Conservation (phyloP, 2,888 invertebrate species). For the Blera fallax region DNA sequence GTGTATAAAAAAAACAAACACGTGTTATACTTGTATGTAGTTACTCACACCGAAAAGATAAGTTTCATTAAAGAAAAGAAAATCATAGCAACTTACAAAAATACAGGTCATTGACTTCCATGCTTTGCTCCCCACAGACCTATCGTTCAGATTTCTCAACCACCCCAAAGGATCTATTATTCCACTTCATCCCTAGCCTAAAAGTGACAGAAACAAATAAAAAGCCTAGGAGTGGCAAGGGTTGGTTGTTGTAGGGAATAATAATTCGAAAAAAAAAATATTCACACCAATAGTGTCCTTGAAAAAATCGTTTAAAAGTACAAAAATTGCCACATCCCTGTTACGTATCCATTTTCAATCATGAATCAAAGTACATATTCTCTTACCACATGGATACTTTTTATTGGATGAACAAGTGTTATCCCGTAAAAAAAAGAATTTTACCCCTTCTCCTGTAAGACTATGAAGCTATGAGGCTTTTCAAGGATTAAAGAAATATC, state of each 20-base stretch:
- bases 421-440: neutral
- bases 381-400: neutral
- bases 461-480: neutral
- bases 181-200: neutral
- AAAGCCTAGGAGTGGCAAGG: neutral
- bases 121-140: neutral
- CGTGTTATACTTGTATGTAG: neutral
- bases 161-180: neutral
- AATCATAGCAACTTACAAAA: too few species aligned
- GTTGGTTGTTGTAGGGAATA: too few species aligned
- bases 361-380: neutral
- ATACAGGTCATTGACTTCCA: conserved; percentile 18
- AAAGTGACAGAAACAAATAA: too few species aligned
- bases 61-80: neutral
- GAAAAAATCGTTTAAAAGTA: conserved; percentile 6
- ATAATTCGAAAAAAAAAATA: too few species aligned
- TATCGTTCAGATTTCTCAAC: conserved; percentile 2
- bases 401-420: conserved; percentile 16
- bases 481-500: neutral
- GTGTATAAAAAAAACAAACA: neutral
- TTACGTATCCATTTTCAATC: conserved; percentile 1
- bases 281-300: neutral
- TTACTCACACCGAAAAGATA: neutral
- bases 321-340: conserved; percentile 1
- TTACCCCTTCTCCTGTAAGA: too few species aligned